Evolutionary conservation across 2,888 invertebrate species (phyloP).

Genomic region (Drosophila kokeensis): DNA sequence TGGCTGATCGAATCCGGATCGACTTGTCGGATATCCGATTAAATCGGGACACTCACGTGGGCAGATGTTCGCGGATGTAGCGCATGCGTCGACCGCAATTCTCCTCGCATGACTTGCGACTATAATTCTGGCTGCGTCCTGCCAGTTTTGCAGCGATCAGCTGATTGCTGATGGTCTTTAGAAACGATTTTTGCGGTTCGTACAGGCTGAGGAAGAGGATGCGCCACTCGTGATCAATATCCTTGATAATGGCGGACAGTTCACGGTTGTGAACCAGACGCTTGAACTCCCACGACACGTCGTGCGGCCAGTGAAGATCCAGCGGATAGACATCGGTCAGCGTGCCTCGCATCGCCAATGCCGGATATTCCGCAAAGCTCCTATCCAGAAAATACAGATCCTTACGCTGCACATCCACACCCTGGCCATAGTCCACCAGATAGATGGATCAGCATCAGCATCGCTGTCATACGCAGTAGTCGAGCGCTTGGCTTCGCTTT

Average conservation of each 20-base stretch:
- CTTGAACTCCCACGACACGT: slow-evolving; percentile 11
- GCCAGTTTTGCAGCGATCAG: slow-evolving; percentile 27
- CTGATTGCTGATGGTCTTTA: not conserved
- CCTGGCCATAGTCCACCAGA: slow-evolving; percentile 38
- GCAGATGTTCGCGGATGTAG: slow-evolving; percentile 45
- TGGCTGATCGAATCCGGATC: not conserved
- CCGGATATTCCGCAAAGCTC: slow-evolving; percentile 2
- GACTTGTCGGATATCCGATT: not conserved
- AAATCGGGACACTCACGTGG: slow-evolving; percentile 16
- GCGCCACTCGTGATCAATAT: slow-evolving; percentile 20
- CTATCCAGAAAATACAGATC: slow-evolving; percentile 21
- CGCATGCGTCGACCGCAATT: slow-evolving; percentile 37
- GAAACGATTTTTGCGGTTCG: accelerated
- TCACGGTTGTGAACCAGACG: not conserved
- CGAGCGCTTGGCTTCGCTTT: too few relatives aligned
- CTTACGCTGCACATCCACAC: not conserved
- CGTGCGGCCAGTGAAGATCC: slow-evolving; percentile 34
- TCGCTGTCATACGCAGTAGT: too few relatives aligned
- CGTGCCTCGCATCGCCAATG: slow-evolving; percentile 35
- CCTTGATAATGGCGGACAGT: slow-evolving; percentile 20
- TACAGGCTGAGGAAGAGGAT: slow-evolving; percentile 23
- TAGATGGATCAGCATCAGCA: slow-evolving; percentile 4
- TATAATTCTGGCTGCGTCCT: slow-evolving; percentile 29
- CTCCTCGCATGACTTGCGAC: accelerated
- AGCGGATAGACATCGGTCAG: slow-evolving; percentile 43